Evolutionary conservation across 2,888 invertebrate species (phyloP).

Genomic region (Eretmocerus hayati): DNA sequence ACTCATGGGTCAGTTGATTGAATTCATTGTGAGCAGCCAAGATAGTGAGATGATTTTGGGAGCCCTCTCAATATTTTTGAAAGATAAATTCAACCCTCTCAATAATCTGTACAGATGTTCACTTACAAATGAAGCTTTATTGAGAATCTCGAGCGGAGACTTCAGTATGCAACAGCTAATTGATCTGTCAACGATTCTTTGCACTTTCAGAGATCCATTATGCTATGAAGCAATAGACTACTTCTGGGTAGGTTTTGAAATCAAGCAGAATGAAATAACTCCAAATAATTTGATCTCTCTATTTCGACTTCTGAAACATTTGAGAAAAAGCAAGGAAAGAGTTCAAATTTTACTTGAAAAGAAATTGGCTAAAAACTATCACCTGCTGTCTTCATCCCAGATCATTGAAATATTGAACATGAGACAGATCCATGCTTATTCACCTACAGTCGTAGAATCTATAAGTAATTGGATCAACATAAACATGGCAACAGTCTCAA

Average conservation of each 20-base stretch:
- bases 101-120: slow-evolving; percentile 44
- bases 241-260: slow-evolving; percentile 58
- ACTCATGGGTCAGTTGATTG: slow-evolving; percentile 48
- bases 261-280: slow-evolving; percentile 52
- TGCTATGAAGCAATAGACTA: slow-evolving; percentile 56
- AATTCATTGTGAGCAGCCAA: slow-evolving; percentile 45
- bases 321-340: slow-evolving; percentile 56
- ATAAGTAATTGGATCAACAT: slow-evolving; percentile 54
- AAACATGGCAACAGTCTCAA: slow-evolving; percentile 56
- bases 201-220: slow-evolving; percentile 48
- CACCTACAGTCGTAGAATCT: slow-evolving; percentile 37
- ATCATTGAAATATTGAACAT: slow-evolving; percentile 50
- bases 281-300: slow-evolving; percentile 54
- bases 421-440: slow-evolving; percentile 40
- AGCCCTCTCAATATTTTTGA: slow-evolving; percentile 41
- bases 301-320: slow-evolving; percentile 52
- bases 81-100: slow-evolving; percentile 36
- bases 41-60: slow-evolving; percentile 45
- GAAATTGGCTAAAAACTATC: slow-evolving; percentile 54
- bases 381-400: slow-evolving; percentile 48
- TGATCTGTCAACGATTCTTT: slow-evolving; percentile 53
- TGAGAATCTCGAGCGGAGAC: slow-evolving; percentile 56
- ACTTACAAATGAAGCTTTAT: slow-evolving; percentile 57
- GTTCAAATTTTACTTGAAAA: slow-evolving; percentile 57
- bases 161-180: slow-evolving; percentile 56